Base-by-base conservation (phyloP, 2,113 vertebrate species). In the Crotophaga sulcirostris region DNA sequence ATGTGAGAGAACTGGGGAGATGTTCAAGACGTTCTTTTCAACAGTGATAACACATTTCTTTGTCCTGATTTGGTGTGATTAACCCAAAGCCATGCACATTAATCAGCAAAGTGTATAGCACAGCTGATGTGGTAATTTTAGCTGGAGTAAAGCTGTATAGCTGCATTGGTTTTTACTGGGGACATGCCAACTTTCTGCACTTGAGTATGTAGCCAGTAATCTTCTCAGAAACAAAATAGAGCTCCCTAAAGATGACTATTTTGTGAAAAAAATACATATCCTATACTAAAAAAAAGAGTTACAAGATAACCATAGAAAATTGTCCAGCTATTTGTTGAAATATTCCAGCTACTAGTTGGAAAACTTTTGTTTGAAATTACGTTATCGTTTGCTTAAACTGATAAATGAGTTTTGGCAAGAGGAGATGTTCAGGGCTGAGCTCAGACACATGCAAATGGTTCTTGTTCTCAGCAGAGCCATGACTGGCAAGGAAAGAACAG, bases 331-430 rank as follows among this genome's bases (percentile, higher is more conserved):
- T 94, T 87, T 84, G 66, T 88, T 97, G 93, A 93, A 90, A 90
- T 66, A 84, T 11, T 78, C 68, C 83, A 91, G 49, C 77, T 89
- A 86, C 88, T 81, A 85, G 66, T 95, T 93, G 49, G 73, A 90
- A 51, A 94, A 81, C 75, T 64, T 96, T 87, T 96, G 91, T 94
- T 96, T 94, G 86, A 95, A 96, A 95, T 96, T 73, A 68, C 23
- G 11, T 85, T 94, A 84, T 92, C 15, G 6, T 87, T 98, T 96
- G 86, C 52, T 94, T 76, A 87, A 94, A 66, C 80, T 92, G 69
- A 82, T 96, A 90, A 84, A 67, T 68, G 59, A 64, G 28, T 64
- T 68, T 94, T 95, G 94, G 96, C 88, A 95, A 78, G 55, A 56
- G 29, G 78, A 86, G n/a, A 42, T 23, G 7, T 70, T 72, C n/a